Conservation (phyloP, 2,797 vertebrate species). For the Sebastes kiyomatsui region DNA sequence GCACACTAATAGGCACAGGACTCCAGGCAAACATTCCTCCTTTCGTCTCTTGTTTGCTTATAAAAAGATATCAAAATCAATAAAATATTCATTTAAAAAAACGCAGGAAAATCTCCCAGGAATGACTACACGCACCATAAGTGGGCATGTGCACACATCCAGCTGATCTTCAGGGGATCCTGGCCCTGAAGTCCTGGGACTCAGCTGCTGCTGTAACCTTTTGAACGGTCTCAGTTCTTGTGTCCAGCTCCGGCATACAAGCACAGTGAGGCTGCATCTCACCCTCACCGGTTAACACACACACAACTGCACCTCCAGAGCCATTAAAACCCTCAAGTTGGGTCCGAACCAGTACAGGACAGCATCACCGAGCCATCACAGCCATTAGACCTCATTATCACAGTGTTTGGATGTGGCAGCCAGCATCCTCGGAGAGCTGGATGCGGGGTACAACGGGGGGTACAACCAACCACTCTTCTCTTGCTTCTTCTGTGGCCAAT, state of each 20-base stretch:
- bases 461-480: neutral
- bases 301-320: neutral
- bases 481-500: slow-evolving; percentile 32
- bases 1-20: slow-evolving; percentile 17
- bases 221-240: slow-evolving; percentile 53
- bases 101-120: neutral
- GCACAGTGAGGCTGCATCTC: neutral
- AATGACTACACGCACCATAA: neutral
- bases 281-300: neutral
- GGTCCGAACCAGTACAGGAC: neutral
- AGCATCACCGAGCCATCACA: neutral
- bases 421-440: slow-evolving; percentile 27
- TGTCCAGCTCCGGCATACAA: slow-evolving; percentile 19
- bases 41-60: slow-evolving; percentile 23
- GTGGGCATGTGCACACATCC: slow-evolving; percentile 14
- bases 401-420: slow-evolving; percentile 13
- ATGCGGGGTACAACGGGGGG: neutral
- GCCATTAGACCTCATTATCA: slow-evolving; percentile 40
- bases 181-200: slow-evolving; percentile 47
- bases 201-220: slow-evolving; percentile 69
- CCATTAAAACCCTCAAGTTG: neutral
- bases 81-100: slow-evolving; percentile 16
- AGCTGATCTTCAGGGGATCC: slow-evolving; percentile 52
- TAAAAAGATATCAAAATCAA: slow-evolving; percentile 8
- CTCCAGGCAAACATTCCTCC: slow-evolving; percentile 9